Evolutionary conservation across 2,113 vertebrate species (phyloP).

Genomic region (Phodopus roborovskii): DNA sequence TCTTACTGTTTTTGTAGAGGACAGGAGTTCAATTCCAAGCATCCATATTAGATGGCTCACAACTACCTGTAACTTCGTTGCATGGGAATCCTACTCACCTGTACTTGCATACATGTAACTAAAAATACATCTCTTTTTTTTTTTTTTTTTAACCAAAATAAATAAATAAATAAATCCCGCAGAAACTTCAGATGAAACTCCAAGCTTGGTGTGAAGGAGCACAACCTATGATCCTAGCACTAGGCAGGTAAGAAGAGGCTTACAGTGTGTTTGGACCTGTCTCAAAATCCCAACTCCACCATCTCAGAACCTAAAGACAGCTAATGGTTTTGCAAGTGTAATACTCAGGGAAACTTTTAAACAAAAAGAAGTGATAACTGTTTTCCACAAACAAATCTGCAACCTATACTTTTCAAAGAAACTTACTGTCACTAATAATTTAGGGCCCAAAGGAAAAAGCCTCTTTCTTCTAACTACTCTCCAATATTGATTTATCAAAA

Average conservation of each 20-base stretch:
- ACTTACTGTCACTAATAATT: neutral
- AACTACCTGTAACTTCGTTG: neutral
- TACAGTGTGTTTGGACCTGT: too few relatives aligned
- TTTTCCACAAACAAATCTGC: conserved; percentile 40
- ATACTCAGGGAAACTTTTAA: neutral
- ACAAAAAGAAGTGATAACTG: neutral
- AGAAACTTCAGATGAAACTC: conserved; percentile 37
- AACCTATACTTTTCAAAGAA: conserved; percentile 41
- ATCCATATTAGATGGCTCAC: neutral
- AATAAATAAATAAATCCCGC: neutral
- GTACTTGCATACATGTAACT: neutral
- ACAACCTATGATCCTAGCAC: too few relatives aligned
- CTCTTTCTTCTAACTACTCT: conserved; percentile 68
- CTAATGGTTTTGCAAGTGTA: neutral
- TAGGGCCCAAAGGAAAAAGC: neutral
- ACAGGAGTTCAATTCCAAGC: neutral
- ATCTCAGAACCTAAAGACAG: neutral
- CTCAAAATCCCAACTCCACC: neutral
- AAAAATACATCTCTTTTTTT: neutral
- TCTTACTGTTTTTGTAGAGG: neutral
- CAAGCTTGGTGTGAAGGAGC: neutral
- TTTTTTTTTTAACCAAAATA: too few relatives aligned
- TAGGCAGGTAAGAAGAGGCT: too few relatives aligned
- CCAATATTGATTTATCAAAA: conserved; percentile 42
- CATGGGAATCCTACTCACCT: neutral